Conservation (phyloP, 2,113 vertebrate species). For the Camelus bactrianus region DNA sequence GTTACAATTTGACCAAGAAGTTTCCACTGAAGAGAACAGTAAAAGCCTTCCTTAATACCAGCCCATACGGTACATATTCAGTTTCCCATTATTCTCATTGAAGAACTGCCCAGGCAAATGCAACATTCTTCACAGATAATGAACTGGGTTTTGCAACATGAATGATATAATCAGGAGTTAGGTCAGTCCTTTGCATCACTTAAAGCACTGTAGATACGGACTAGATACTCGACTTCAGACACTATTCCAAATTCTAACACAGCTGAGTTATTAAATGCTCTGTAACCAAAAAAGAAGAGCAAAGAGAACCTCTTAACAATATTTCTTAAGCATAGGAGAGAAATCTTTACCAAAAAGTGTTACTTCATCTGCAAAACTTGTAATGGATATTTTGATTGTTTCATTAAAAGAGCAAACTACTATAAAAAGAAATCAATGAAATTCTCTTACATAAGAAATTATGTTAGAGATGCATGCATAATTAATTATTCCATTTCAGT, state of each 20-base stretch:
- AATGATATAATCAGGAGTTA: slow-evolving; percentile 97
- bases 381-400: neutral
- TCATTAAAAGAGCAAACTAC: neutral
- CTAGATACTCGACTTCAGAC: slow-evolving; percentile 83
- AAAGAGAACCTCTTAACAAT: slow-evolving; percentile 84
- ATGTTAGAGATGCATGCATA: neutral
- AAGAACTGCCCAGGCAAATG: slow-evolving; percentile 93
- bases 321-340: slow-evolving; percentile 79
- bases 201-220: slow-evolving; percentile 84
- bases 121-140: slow-evolving; percentile 94
- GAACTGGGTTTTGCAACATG: slow-evolving; percentile 93
- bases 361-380: slow-evolving; percentile 44
- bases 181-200: slow-evolving; percentile 93
- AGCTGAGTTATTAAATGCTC: slow-evolving; percentile 83
- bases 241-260: slow-evolving; percentile 83
- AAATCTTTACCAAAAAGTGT: slow-evolving; percentile 75
- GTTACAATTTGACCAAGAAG: slow-evolving; percentile 91
- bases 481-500: neutral
- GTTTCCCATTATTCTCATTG: slow-evolving; percentile 92
- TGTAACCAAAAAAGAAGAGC: slow-evolving; percentile 80
- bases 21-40: slow-evolving; percentile 91
- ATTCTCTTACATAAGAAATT: neutral
- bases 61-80: slow-evolving; percentile 87
- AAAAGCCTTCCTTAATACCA: slow-evolving; percentile 94
- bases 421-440: neutral